Evolutionary conservation across 92 coral and sea anemone species (phyloP).

Genomic region (Montipora capitata): DNA sequence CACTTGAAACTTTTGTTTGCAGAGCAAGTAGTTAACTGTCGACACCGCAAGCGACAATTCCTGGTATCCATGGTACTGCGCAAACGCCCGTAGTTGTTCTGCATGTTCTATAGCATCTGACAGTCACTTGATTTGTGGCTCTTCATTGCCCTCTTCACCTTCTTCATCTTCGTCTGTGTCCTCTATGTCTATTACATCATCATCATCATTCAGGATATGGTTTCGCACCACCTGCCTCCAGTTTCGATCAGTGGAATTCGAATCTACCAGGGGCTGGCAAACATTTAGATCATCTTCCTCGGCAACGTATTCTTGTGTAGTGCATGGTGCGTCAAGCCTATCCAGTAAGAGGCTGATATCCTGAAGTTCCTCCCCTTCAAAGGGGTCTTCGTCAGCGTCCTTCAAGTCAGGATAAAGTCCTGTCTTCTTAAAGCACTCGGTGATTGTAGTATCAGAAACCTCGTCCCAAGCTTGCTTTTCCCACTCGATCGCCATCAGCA

Average conservation of each 20-base stretch:
- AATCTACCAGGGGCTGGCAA: slow-evolving; percentile 29
- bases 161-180: slow-evolving; percentile 1
- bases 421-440: slow-evolving; percentile 40
- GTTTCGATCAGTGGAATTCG: neutral
- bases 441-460: slow-evolving; percentile 23
- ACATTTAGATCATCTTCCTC: slow-evolving; percentile 41
- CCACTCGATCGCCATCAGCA: slow-evolving; percentile 56
- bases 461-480: slow-evolving; percentile 46
- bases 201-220: slow-evolving; percentile 40
- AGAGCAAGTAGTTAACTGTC: slow-evolving; percentile 7
- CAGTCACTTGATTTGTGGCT: slow-evolving; percentile 10
- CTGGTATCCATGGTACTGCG: slow-evolving; percentile 26
- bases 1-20: slow-evolving; percentile 7
- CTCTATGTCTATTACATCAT: neutral
- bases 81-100: neutral
- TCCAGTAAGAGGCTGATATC: slow-evolving; percentile 31
- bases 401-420: slow-evolving; percentile 41
- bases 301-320: slow-evolving; percentile 23
- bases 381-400: slow-evolving; percentile 31
- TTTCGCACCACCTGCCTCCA: slow-evolving; percentile 33
- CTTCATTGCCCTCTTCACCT: slow-evolving; percentile 30
- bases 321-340: slow-evolving; percentile 33
- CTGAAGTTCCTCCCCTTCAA: slow-evolving; percentile 49
- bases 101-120: slow-evolving; percentile 9
- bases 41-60: slow-evolving; percentile 51